Percentiles rank a stretch among this genome's conserved stretches.
These are phyloP conservation scores for Eulemur macaco DNA, from an alignment of 2,113 vertebrate genomes.

Conservation along the genomic window DNA sequence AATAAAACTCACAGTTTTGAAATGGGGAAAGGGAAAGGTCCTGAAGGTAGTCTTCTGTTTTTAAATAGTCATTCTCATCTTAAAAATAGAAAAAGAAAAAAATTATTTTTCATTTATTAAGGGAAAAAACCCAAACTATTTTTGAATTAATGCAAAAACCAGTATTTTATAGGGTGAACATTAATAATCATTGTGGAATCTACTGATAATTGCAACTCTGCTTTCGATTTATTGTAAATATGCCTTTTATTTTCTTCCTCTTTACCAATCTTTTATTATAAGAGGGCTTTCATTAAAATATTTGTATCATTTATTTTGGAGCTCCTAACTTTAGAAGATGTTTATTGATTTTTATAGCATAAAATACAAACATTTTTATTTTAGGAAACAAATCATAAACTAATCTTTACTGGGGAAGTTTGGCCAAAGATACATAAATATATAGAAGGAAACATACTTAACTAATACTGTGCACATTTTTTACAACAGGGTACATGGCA, in stretches of 20 bases:
- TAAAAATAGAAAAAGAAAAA: constrained; percentile 60
- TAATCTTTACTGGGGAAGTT: background rate
- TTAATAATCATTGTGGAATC: constrained; percentile 50
- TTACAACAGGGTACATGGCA: background rate
- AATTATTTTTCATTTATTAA: constrained; percentile 57
- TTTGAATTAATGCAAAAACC: constrained; percentile 26
- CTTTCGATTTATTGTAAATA: constrained; percentile 65
- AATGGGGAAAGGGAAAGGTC: constrained; percentile 57
- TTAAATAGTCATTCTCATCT: constrained; percentile 64
- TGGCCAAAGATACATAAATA: background rate
- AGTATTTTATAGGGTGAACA: constrained; percentile 2
- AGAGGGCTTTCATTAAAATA: constrained; percentile 71
- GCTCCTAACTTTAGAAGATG: constrained; percentile 49
- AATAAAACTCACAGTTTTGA: constrained; percentile 71
- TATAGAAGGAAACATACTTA: constrained; percentile 11
- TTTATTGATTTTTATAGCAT: constrained; percentile 69
- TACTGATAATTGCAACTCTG: constrained; percentile 46
- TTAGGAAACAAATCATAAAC: constrained; percentile 54
- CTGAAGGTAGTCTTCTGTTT: constrained; percentile 56
- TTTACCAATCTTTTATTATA: constrained; percentile 45
- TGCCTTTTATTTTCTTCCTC: constrained; percentile 59
- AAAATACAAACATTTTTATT: constrained; percentile 33
- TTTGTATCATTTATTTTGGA: constrained; percentile 66
- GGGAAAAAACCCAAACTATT: background rate
- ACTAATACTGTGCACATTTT: background rate